phyloP scores from a whole-genome alignment of 2,797 vertebrate genomes.

The Sciaenops ocellatus region DNA sequence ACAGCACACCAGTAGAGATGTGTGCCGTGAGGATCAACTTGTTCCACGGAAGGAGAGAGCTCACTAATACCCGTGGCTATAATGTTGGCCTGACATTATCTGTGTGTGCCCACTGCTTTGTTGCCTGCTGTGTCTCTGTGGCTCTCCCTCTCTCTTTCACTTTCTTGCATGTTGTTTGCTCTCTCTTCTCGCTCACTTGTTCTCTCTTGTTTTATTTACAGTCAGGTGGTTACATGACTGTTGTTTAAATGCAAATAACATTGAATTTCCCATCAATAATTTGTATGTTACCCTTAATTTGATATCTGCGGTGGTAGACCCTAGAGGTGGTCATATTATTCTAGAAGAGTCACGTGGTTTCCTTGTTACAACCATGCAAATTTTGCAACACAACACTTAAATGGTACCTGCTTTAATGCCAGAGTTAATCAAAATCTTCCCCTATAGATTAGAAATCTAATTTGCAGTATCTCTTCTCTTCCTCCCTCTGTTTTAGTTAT shows the following conservation, averaged over 20 bases:
- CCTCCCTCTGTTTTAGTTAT: constrained; percentile 18
- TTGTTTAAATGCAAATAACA: constrained; percentile 50
- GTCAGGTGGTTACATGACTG: constrained; percentile 1
- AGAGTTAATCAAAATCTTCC: constrained; percentile 16
- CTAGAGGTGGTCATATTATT: background rate
- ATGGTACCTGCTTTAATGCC: constrained; percentile 23
- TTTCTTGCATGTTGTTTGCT: background rate
- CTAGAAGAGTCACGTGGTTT: constrained; percentile 10
- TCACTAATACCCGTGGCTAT: background rate
- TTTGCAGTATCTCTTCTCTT: constrained; percentile 9
- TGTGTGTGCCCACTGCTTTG: constrained; percentile 3
- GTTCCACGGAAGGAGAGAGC: constrained; percentile 8
- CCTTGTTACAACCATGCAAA: constrained; percentile 21
- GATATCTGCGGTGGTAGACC: background rate
- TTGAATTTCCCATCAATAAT: constrained; percentile 14
- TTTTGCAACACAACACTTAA: constrained; percentile 3
- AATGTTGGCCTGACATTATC: constrained; percentile 11
- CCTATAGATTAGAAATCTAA: constrained; percentile 20
- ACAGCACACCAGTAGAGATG: constrained; percentile 4
- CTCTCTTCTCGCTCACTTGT: background rate
- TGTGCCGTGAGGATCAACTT: constrained; percentile 13
- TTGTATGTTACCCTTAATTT: constrained; percentile 28
- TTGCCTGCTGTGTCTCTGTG: background rate
- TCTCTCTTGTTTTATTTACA: background rate
- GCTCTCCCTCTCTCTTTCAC: background rate